These are phyloP conservation scores for Clupea harengus DNA, from an alignment of 2,113 vertebrate genomes.

Conservation along the genomic window DNA sequence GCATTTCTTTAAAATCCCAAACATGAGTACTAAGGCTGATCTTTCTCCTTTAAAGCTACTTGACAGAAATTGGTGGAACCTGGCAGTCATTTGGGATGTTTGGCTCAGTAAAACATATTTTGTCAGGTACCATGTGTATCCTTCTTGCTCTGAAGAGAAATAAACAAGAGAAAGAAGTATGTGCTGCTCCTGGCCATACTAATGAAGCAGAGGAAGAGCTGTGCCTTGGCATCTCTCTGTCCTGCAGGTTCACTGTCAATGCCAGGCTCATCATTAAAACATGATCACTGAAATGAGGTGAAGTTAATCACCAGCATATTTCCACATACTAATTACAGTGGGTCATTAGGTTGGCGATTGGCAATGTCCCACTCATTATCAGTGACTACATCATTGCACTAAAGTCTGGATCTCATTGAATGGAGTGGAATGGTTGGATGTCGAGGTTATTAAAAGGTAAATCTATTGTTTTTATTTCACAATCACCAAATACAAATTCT, in stretches of 20 bases:
- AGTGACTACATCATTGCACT: not conserved
- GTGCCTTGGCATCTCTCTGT: not conserved
- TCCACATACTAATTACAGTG: slow-evolving; percentile 41
- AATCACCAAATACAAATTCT: no score
- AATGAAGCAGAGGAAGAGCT: slow-evolving; percentile 13
- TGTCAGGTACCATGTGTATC: not conserved
- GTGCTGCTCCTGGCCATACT: not conserved
- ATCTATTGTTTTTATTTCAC: no score
- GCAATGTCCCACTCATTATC: not conserved
- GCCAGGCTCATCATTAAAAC: slow-evolving; percentile 28
- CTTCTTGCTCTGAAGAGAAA: no score
- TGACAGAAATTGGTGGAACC: not conserved
- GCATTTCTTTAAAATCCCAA: no score
- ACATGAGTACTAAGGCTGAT: not conserved
- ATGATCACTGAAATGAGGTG: slow-evolving; percentile 37
- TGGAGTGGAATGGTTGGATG: no score
- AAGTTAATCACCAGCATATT: slow-evolving; percentile 41
- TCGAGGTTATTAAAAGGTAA: no score
- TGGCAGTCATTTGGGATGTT: not conserved
- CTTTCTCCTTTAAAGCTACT: not conserved
- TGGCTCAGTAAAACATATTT: no score
- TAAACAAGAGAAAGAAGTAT: not conserved
- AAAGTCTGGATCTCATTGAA: no score
- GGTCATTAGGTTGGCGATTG: slow-evolving; percentile 30
- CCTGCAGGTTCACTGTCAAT: slow-evolving; percentile 16